Conservation (phyloP, 2,113 vertebrate genomes). For the Entelurus aequoreus region DNA sequence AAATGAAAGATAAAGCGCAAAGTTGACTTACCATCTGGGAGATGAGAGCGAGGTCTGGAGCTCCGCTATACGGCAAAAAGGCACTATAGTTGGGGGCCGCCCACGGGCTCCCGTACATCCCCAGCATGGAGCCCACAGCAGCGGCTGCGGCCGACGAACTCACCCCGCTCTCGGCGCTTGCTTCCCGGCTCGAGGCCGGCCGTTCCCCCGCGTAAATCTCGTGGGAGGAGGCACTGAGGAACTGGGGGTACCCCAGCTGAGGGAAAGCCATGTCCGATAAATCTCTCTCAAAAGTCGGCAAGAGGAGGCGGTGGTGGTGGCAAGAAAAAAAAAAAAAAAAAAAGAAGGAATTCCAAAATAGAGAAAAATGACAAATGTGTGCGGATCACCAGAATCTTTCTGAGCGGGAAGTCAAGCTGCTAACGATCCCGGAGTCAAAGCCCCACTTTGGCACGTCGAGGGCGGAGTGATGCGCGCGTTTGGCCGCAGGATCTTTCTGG, state of each 20-base stretch:
- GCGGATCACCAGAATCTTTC: conserved; percentile 50
- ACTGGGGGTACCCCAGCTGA: conserved; percentile 92
- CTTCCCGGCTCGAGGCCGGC: conserved; percentile 80
- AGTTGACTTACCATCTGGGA: conserved; percentile 88
- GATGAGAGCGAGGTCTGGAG: conserved; percentile 86
- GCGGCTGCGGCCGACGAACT: conserved; percentile 78
- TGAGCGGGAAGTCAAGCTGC: conserved; percentile 39
- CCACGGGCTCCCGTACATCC: conserved; percentile 91
- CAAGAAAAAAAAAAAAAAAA: conserved; percentile 33
- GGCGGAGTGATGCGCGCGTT: conserved; percentile 84
- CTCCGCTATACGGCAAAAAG: conserved; percentile 90
- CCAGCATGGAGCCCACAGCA: conserved; percentile 88
- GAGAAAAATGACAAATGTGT: conserved; percentile 32
- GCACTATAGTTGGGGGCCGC: conserved; percentile 90
- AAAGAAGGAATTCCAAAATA: conserved; percentile 56
- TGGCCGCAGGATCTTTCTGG: conserved; percentile 85
- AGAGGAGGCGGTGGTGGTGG: conserved; percentile 14
- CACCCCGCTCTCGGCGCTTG: conserved; percentile 76
- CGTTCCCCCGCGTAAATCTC: conserved; percentile 85
- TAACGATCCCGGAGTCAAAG: conserved; percentile 69
- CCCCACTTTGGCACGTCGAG: conserved; percentile 82
- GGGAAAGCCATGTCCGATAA: conserved; percentile 87
- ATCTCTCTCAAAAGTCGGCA: conserved; percentile 49
- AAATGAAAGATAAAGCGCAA: too few species aligned
- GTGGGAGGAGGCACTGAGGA: conserved; percentile 82